Evolutionary conservation across 2,888 invertebrate species (phyloP).

Genomic region (Balanococcus diminutus): DNA sequence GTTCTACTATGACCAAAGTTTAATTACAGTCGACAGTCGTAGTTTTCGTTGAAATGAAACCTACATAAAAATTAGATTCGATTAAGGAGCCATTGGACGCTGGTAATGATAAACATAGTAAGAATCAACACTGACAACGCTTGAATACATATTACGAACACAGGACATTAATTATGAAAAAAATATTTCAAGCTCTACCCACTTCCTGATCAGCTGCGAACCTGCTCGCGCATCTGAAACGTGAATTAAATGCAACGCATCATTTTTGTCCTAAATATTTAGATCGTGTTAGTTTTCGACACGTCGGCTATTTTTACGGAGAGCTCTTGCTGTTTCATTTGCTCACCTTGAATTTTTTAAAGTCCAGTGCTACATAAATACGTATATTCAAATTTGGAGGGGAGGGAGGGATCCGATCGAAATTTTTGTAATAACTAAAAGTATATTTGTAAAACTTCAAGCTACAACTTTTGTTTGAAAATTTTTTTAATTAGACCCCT

Average conservation of each 20-base stretch:
- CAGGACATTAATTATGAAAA: background rate
- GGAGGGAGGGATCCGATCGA: no score
- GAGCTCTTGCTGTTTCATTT: no score
- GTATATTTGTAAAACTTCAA: no score
- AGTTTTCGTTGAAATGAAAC: background rate
- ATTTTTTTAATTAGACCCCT: no score
- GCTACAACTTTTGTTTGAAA: no score
- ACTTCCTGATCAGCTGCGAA: constrained; percentile 30
- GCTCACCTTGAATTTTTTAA: no score
- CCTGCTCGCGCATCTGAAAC: constrained; percentile 25
- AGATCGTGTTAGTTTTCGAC: no score
- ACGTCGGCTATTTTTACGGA: no score
- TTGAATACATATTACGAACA: background rate
- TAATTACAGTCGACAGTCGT: background rate
- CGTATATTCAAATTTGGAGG: no score
- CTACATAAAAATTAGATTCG: background rate
- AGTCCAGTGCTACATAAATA: no score
- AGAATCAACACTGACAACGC: background rate
- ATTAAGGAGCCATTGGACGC: background rate
- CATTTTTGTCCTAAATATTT: background rate
- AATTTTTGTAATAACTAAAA: no score
- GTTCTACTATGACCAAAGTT: background rate
- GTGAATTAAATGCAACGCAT: background rate
- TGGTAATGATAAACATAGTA: background rate
- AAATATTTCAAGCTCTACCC: background rate